A percentile compares a stretch with the other conserved stretches of the same genome.
Evolutionary conservation across 2,797 vertebrate species (phyloP).

Genomic region (Lateolabrax maculatus): DNA sequence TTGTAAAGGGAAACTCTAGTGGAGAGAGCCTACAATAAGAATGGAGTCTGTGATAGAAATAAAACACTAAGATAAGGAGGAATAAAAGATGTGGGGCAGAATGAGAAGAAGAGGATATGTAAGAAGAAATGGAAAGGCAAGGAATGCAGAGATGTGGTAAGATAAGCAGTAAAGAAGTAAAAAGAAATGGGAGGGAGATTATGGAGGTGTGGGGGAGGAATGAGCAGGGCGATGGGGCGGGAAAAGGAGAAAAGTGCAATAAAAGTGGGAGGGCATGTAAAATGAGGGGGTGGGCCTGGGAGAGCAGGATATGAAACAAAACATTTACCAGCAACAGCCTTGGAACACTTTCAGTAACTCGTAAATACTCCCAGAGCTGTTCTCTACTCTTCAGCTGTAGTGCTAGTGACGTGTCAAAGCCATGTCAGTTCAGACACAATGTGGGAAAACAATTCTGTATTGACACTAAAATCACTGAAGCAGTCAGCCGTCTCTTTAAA

Average conservation of each 20-base stretch:
- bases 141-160: not conserved
- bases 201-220: not conserved
- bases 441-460: not conserved
- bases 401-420: not conserved
- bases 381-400: not conserved
- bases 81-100: not conserved
- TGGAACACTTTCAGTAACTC: not conserved
- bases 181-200: not conserved
- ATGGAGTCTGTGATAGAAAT: not conserved
- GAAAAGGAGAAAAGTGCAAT: not conserved
- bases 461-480: not conserved
- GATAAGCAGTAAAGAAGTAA: not conserved
- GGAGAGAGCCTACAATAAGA: not conserved
- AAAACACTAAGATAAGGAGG: not conserved
- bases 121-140: not conserved
- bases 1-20: not conserved
- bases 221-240: not conserved
- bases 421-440: not conserved
- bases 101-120: not conserved
- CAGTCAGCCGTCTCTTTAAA: not conserved
- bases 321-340: conserved; percentile 10
- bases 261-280: not conserved
- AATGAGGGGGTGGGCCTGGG: not conserved
- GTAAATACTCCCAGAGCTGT: fast-evolving
- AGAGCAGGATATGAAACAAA: not conserved